phyloP scores from a whole-genome alignment of 2,888 invertebrate genomes.

The Cantharis lateralis region DNA sequence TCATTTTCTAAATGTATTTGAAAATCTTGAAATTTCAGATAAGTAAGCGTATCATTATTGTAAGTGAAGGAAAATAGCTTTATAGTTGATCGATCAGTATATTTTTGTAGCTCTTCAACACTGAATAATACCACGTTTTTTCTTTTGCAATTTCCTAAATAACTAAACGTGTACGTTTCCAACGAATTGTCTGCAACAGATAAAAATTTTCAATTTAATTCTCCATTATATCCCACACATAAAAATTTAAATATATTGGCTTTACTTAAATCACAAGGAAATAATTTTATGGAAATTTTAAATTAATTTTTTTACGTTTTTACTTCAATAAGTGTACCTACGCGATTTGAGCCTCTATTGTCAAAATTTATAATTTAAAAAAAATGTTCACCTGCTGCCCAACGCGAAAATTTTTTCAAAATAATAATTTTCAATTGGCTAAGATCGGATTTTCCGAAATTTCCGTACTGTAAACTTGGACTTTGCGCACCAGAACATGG shows the following conservation, averaged over 20 bases:
- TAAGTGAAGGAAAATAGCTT: not conserved
- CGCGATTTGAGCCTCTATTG: no score
- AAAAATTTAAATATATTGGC: not conserved
- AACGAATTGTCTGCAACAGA: not conserved
- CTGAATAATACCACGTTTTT: not conserved
- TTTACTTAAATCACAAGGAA: not conserved
- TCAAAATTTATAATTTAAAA: no score
- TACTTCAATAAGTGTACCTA: not conserved
- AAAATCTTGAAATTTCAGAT: not conserved
- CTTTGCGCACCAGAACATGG: no score
- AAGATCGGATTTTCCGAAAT: no score
- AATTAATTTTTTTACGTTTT: not conserved
- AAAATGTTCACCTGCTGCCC: no score
- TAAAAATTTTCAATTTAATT: not conserved
- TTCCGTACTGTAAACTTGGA: no score
- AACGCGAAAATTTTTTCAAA: no score
- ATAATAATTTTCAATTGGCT: no score
- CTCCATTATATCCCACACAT: not conserved
- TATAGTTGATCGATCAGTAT: not conserved
- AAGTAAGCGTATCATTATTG: not conserved
- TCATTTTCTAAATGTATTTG: not conserved
- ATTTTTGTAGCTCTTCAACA: not conserved
- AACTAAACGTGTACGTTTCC: not conserved
- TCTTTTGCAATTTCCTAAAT: not conserved
- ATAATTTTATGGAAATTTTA: not conserved